Base-by-base conservation (phyloP, 2,113 vertebrate species). In the Odontesthes bonariensis region DNA sequence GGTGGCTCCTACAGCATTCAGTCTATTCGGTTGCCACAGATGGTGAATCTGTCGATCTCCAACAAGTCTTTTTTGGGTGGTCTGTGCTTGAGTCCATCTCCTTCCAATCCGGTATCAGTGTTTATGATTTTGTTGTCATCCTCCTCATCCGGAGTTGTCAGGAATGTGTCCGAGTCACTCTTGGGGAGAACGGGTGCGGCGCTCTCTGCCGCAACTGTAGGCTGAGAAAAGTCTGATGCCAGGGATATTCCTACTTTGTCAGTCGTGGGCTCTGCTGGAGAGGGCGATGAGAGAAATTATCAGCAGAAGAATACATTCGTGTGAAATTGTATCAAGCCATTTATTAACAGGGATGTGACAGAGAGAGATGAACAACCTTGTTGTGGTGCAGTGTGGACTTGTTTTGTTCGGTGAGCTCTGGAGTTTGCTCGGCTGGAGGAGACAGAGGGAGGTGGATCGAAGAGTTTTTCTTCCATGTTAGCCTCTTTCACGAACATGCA, bases 1-100 rank as follows among this genome's bases (percentile, higher is more conserved):
- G 46, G 22, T 62, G n/a, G 42, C 31, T 60, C 8, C n/a, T 19
- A 9, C 16, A 58, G 71, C 62, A 0, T 94, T 92, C 94, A 99
- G 96, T 99, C 97, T 87, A 99, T 99, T 59, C 97, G 94, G 93
- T 99, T 99, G 86, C 98, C 97, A 62, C 97, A 99, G 88, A 99
- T 99, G 79, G 98, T 99, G 93, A 99, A 99, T 89, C 97, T 96
- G 93, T 99, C 97, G 83, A 99, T 98, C 87, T 99, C 97, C 85
- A 99, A 64, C 88, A 99, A 92, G 83, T 99, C 97, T 91, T 98
- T 98, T 91, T 98, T 98, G 66, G 96, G 92, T 19, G 96, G 93
- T 89, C 94, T 94, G 85, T 94, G 95, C 87, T 95, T 95, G 35
- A 96, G 89, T 63, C 95, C 96, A 0, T 96, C 94, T 78, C 88